Percentiles rank a stretch among this genome's conserved stretches.
Evolutionary conservation across 2,113 vertebrate genomes (phyloP).

Genomic region (Puntigrus tetrazona): DNA sequence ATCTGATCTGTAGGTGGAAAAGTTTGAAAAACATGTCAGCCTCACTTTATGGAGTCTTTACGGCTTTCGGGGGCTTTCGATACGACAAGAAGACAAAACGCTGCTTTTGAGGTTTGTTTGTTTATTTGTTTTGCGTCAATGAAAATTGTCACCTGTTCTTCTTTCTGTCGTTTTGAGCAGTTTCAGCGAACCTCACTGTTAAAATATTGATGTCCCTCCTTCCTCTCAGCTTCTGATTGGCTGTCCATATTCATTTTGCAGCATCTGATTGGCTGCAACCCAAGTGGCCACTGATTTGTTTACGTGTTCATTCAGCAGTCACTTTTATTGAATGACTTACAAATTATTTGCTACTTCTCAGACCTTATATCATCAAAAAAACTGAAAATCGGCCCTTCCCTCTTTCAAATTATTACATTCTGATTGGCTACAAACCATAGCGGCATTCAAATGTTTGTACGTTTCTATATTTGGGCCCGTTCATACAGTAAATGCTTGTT

Average conservation of each 20-base stretch:
- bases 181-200: not conserved
- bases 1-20: constrained; percentile 50
- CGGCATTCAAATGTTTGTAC: constrained; percentile 19
- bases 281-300: not conserved
- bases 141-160: not conserved
- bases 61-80: not conserved
- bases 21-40: constrained; percentile 43
- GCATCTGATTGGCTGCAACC: constrained; percentile 40
- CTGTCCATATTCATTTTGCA: not conserved
- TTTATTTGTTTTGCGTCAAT: constrained; percentile 10
- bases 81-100: constrained; percentile 14
- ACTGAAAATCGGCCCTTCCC: not conserved
- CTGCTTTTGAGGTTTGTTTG: not conserved
- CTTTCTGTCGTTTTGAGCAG: not conserved
- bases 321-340: not conserved
- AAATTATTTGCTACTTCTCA: not conserved
- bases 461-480: constrained; percentile 47
- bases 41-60: constrained; percentile 29
- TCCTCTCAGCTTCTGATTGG: not conserved
- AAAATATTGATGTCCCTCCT: not conserved
- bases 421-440: constrained; percentile 42
- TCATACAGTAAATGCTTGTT: not conserved
- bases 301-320: constrained; percentile 25
- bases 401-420: not conserved
- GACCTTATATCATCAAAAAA: too few species aligned